Base-by-base conservation (phyloP, 2,797 vertebrate genomes). In the Poecilia wingei region DNA sequence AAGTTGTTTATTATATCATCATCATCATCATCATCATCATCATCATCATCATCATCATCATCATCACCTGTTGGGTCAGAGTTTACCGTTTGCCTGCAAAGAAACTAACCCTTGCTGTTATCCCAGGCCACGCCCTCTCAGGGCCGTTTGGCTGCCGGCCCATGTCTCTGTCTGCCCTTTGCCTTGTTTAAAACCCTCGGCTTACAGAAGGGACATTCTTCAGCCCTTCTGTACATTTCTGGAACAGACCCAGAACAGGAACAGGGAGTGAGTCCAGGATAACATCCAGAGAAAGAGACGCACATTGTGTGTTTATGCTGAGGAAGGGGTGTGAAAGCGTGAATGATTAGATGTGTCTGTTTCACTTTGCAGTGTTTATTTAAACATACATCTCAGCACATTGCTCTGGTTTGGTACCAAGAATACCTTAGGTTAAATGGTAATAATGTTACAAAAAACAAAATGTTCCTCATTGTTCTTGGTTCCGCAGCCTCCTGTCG, bases 151-250 rank as follows among this genome's bases (percentile, higher is more conserved):
- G 76, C 88, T 81, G 86, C 75, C 76, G 47, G 68, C 61, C 79
- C 86, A 88, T 90, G 86, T 84, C 20, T 22, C 82, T 70, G 57
- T 84, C 86, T 90, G 90, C 82, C 87, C 87, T 90, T 90, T 89
- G 82, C 82, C 83, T 89, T 83, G 82, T 93, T 92, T 89, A 93
- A 93, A 86, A 78, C 86, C 64, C 76, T 87, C 79, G 86, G 86
- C 88, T 92, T 88, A 91, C 87, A 91, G 93, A 93, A 93, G 86
- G 79, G 92, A 90, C 90, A 92, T 93, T 94, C 87, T 91, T 93
- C 75, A 89, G 88, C 84, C 82, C 87, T n/a, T n/a, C n/a, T n/a
- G n/a, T n/a, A 94, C 93, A 92, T 95, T 93, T 94, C 91, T 88
- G 84, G 89, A 87, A 82, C 73, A 33, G 85, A 83, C 90, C 84